Evolutionary conservation across 2,888 invertebrate species (phyloP).

Genomic region (Melanostoma mellinum): DNA sequence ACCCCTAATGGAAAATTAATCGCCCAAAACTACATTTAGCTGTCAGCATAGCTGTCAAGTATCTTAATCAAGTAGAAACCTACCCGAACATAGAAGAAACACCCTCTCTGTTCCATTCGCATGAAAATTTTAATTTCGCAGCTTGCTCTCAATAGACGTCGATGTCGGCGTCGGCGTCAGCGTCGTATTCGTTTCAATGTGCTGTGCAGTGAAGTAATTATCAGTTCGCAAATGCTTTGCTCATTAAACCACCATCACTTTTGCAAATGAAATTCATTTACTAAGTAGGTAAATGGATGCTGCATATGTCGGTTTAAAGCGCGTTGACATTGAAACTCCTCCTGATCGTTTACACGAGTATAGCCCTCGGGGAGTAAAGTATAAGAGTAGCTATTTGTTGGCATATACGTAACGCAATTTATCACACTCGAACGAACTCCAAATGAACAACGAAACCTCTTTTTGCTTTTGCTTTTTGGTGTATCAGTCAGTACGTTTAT

Average conservation of each 20-base stretch:
- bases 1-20: constrained; percentile 72
- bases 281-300: constrained; percentile 53
- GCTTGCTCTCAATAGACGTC: background rate
- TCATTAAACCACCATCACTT: constrained; percentile 62
- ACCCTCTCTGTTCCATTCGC: constrained; percentile 50
- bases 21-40: constrained; percentile 68
- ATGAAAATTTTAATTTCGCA: constrained; percentile 47
- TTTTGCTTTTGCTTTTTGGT: background rate
- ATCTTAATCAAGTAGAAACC: constrained; percentile 60
- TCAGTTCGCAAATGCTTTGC: constrained; percentile 65
- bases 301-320: constrained; percentile 59
- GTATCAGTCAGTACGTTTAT: constrained; percentile 48
- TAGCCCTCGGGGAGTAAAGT: constrained; percentile 32
- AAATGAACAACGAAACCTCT: constrained; percentile 26
- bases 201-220: constrained; percentile 44
- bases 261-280: constrained; percentile 53
- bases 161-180: background rate
- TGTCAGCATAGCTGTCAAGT: constrained; percentile 70
- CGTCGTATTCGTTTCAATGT: too few species aligned
- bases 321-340: constrained; percentile 49
- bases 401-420: constrained; percentile 66
- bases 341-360: constrained; percentile 50
- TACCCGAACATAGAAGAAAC: constrained; percentile 34
- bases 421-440: constrained; percentile 65
- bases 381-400: constrained; percentile 58